phyloP scores from a whole-genome alignment of 2,113 vertebrate species.

The Eolophus roseicapilla region DNA sequence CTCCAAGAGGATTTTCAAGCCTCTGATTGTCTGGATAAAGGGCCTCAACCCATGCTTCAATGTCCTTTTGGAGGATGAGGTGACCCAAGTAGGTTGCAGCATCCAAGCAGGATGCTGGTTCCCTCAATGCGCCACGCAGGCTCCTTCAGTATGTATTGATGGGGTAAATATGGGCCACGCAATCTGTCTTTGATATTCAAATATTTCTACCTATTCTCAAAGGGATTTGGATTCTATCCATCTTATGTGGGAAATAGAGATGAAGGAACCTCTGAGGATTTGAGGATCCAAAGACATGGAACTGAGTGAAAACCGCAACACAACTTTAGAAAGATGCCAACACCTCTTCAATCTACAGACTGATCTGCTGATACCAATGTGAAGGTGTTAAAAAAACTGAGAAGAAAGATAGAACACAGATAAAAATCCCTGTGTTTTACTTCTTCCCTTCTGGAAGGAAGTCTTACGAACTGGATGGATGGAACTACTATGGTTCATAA shows the following conservation, averaged over 20 bases:
- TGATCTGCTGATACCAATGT: background rate
- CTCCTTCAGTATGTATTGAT: background rate
- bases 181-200: background rate
- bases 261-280: background rate
- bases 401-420: background rate
- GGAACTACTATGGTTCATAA: background rate
- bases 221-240: background rate
- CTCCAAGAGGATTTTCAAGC: background rate
- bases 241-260: background rate
- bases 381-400: background rate
- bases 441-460: background rate
- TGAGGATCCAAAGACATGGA: background rate
- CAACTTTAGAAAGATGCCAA: background rate
- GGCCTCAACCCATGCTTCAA: background rate
- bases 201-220: background rate
- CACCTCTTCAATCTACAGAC: background rate
- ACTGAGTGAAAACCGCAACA: background rate
- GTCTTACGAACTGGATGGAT: background rate
- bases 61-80: background rate
- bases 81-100: background rate
- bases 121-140: background rate
- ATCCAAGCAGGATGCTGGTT: background rate
- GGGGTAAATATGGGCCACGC: background rate
- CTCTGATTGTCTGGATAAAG: background rate
- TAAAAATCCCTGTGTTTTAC: background rate